Evolutionary conservation across 53 echinoderm and acorn worm genomes (phyloP).

Genomic region (Temnopleurus reevesii): DNA sequence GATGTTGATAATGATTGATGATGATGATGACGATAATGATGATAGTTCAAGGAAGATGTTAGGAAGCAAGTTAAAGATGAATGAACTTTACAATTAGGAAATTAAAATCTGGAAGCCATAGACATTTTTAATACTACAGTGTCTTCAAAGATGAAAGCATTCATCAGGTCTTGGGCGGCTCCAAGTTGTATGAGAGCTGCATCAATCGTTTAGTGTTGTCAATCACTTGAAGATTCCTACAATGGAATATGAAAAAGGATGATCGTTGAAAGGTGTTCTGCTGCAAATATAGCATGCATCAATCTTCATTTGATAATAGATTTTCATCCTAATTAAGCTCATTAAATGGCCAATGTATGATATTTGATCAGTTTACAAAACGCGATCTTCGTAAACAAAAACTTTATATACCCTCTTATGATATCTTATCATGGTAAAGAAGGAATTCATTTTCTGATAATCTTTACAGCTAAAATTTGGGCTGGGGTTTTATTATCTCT

Average conservation of each 20-base stretch:
- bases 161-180: slow-evolving; percentile 81
- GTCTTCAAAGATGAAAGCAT: not conserved
- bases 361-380: too few relatives aligned
- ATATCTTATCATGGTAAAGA: slow-evolving; percentile 97
- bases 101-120: not conserved
- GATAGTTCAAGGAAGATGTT: not conserved
- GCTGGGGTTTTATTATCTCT: too few relatives aligned
- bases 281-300: not conserved
- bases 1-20: not conserved
- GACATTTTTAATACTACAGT: not conserved
- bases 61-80: not conserved
- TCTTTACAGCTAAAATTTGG: too few relatives aligned
- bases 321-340: not conserved
- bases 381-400: too few relatives aligned
- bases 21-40: not conserved
- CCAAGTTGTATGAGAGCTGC: slow-evolving; percentile 87
- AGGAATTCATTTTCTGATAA: slow-evolving; percentile 94
- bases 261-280: not conserved
- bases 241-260: not conserved
- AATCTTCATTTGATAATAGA: not conserved
- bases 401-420: too few relatives aligned
- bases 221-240: slow-evolving; percentile 82
- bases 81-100: not conserved
- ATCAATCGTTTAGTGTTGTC: slow-evolving; percentile 91
- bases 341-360: too few relatives aligned